Percentiles rank a stretch among this genome's conserved stretches.
Evolutionary conservation across 2,113 vertebrate genomes (phyloP).

Genomic region (Syngnathoides biaculeatus): DNA sequence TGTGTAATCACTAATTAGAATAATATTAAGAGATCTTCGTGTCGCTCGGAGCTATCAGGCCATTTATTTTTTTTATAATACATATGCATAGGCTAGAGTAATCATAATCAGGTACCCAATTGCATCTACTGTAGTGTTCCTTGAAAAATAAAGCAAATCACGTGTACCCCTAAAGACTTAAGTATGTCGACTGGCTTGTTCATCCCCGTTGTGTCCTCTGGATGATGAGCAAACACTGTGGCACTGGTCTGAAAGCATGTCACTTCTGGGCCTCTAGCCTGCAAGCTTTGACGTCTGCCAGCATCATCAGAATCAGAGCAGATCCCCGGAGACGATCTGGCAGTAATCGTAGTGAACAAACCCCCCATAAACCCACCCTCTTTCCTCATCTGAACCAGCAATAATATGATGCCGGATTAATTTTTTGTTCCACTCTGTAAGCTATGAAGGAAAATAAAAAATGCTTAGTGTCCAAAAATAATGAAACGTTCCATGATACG

Average conservation of each 20-base stretch:
- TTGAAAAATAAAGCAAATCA: slow-evolving; percentile 27
- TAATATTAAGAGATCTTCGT: slow-evolving; percentile 61
- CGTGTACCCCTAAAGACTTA: slow-evolving; percentile 30
- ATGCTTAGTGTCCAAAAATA: slow-evolving; percentile 74
- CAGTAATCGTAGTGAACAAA: slow-evolving; percentile 60
- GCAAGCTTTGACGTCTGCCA: slow-evolving; percentile 59
- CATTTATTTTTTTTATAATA: slow-evolving; percentile 66
- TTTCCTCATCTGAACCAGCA: slow-evolving; percentile 60
- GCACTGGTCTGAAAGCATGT: slow-evolving; percentile 53
- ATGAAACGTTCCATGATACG: slow-evolving; percentile 71
- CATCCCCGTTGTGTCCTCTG: slow-evolving; percentile 32
- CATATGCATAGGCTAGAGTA: slow-evolving; percentile 61
- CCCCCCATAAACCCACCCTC: slow-evolving; percentile 31
- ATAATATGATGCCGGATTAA: slow-evolving; percentile 67
- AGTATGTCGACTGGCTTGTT: slow-evolving; percentile 20
- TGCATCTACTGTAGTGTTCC: slow-evolving; percentile 27
- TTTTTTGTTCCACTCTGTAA: slow-evolving; percentile 64
- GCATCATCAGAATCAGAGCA: slow-evolving; percentile 65
- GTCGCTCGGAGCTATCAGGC: slow-evolving; percentile 59
- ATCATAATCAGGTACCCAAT: slow-evolving; percentile 58
- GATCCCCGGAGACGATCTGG: slow-evolving; percentile 64
- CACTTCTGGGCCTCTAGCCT: slow-evolving; percentile 47
- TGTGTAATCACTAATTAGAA: slow-evolving; percentile 66
- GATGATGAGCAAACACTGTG: slow-evolving; percentile 29
- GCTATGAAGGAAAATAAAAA: slow-evolving; percentile 48